Percentiles rank a stretch among this genome's conserved stretches.
Evolutionary conservation across 2,113 vertebrate species (phyloP).

Genomic region (Sturnus vulgaris): DNA sequence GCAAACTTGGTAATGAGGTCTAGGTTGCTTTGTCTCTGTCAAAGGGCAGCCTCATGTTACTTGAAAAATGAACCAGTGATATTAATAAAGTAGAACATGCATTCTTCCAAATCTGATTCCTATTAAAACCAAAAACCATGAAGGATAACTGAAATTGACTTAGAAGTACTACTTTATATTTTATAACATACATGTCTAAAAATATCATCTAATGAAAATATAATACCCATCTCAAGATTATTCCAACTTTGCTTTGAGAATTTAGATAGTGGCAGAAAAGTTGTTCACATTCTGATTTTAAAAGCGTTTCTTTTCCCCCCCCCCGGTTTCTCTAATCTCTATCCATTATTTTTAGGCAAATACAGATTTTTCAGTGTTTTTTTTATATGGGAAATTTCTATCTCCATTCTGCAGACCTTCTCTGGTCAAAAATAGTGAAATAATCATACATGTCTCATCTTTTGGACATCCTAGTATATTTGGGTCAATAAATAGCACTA

Average conservation of each 20-base stretch:
- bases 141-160: background rate
- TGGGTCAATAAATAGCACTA: background rate
- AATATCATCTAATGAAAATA: background rate
- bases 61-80: background rate
- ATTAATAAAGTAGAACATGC: background rate
- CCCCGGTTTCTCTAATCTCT: background rate
- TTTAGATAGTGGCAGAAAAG: background rate
- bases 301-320: background rate
- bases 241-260: background rate
- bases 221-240: background rate
- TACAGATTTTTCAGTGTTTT: rapidly evolving
- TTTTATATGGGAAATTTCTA: background rate
- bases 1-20: background rate
- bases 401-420: background rate
- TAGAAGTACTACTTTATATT: background rate
- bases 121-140: background rate
- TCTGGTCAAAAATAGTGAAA: background rate
- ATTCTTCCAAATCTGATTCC: background rate
- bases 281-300: background rate
- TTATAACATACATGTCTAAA: background rate
- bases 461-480: background rate
- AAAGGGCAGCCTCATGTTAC: background rate
- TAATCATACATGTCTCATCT: background rate
- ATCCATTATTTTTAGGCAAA: background rate
- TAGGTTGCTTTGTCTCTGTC: background rate